A percentile compares a stretch with the other conserved stretches of the same genome.
These are phyloP conservation scores for Leptestheria dahalacensis DNA, from an alignment of 1,140 invertebrate species.

Conservation along the genomic window DNA sequence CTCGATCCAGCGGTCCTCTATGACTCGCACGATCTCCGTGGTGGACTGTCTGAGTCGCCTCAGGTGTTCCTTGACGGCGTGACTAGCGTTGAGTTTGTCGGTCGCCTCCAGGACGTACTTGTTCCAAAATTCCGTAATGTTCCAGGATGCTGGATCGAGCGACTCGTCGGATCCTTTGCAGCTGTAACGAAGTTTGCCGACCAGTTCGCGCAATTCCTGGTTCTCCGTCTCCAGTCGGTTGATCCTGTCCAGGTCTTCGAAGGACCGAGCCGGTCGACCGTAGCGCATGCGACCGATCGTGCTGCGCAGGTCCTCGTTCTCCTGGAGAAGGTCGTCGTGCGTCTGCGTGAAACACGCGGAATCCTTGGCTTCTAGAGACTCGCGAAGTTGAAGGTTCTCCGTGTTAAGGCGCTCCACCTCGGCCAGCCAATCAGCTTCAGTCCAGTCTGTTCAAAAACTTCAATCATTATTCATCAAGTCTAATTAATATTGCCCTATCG, in stretches of 20 bases:
- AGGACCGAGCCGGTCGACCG: not conserved
- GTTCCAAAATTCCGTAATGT: not conserved
- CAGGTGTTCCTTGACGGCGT: not conserved
- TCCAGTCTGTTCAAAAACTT: slow-evolving; percentile 2
- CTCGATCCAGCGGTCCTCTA: not conserved
- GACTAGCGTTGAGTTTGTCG: not conserved
- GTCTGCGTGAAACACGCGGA: not conserved
- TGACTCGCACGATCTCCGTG: not conserved
- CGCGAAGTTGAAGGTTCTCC: not conserved
- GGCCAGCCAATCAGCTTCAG: not conserved
- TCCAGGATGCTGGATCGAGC: not conserved
- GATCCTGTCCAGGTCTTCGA: slow-evolving; percentile 4
- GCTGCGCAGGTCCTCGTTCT: slow-evolving; percentile 1
- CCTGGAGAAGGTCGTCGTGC: not conserved
- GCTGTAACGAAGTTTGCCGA: slow-evolving; percentile 6
- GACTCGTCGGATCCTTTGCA: not conserved
- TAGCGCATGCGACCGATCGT: slow-evolving; percentile 4
- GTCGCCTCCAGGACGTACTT: not conserved
- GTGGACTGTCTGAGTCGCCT: not conserved
- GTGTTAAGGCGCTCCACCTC: not conserved
- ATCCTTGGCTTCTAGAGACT: not conserved
- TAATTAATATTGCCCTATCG: too few relatives aligned
- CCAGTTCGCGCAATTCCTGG: slow-evolving; percentile 2
- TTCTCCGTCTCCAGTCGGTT: slow-evolving; percentile 5
- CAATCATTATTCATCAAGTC: too few relatives aligned